Conservation (phyloP, 1,140 invertebrate genomes). For the Oryzaephilus surinamensis region DNA sequence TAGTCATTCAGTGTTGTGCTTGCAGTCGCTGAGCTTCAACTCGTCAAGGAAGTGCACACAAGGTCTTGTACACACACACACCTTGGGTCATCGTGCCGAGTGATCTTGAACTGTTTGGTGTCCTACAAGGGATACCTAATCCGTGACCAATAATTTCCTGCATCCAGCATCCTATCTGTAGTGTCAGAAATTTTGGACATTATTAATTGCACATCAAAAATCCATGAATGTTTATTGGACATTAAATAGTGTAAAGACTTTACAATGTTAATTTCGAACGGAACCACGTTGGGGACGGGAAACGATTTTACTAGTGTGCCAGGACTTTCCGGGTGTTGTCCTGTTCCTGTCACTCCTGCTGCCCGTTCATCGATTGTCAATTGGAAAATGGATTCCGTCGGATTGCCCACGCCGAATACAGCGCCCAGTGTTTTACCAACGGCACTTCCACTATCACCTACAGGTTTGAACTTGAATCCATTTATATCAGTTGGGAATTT, state of each 20-base stretch:
- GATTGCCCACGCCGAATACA: conserved; percentile 29
- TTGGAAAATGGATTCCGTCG: conserved; percentile 37
- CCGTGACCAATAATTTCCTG: too few relatives aligned
- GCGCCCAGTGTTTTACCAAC: conserved; percentile 27
- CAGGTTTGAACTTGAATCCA: conserved; percentile 31
- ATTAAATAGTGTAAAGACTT: too few relatives aligned
- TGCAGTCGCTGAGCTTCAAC: conserved; percentile 33
- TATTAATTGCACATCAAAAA: not conserved
- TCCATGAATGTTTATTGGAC: too few relatives aligned
- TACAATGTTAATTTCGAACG: conserved; percentile 35
- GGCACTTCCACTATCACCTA: conserved; percentile 31
- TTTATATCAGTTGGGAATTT: too few relatives aligned
- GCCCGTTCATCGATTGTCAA: conserved; percentile 30
- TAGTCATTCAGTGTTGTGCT: conserved; percentile 37
- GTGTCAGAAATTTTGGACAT: too few relatives aligned
- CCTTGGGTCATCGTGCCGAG: too few relatives aligned
- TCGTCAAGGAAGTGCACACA: conserved; percentile 6
- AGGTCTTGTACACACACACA: too few relatives aligned
- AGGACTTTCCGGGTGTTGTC: conserved; percentile 34
- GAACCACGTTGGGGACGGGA: conserved; percentile 26
- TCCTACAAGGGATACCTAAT: conserved; percentile 3
- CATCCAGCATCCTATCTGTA: too few relatives aligned
- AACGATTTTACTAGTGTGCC: conserved; percentile 34
- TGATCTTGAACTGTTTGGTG: conserved; percentile 5
- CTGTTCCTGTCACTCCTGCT: conserved; percentile 28